Conservation (phyloP, 2,113 vertebrate species). For the Patagioenas fasciata region DNA sequence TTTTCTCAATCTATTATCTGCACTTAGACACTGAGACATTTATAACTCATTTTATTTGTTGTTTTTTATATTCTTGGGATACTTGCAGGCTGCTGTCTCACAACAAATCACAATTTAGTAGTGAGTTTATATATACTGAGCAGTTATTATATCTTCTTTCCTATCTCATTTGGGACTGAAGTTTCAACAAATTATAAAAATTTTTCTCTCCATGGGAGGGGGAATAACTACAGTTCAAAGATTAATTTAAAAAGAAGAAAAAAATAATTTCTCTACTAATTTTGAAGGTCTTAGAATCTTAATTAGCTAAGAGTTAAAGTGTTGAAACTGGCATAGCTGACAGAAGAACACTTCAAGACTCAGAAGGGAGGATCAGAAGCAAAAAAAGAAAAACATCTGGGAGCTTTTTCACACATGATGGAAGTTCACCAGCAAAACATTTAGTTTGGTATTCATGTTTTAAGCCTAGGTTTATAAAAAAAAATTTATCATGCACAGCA, state of each 20-base stretch:
- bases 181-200: neutral
- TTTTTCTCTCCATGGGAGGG: neutral
- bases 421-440: constrained; percentile 25
- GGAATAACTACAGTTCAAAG: neutral
- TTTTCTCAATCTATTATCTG: neutral
- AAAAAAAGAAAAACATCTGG: constrained; percentile 23
- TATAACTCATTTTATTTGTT: neutral
- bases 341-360: neutral
- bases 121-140: neutral
- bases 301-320: neutral
- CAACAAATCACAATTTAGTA: neutral
- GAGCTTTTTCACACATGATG: neutral
- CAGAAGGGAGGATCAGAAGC: constrained; percentile 2
- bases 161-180: neutral
- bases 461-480: constrained; percentile 33
- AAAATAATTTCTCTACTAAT: neutral
- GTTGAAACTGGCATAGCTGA: neutral
- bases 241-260: neutral
- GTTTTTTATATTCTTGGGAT: neutral
- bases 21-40: neutral
- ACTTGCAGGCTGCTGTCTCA: neutral
- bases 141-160: neutral
- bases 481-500: constrained; percentile 18
- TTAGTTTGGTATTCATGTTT: constrained; percentile 46
- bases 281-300: neutral